Evolutionary conservation across 1,140 invertebrate species (phyloP).

Genomic region (Bombus pascuorum): DNA sequence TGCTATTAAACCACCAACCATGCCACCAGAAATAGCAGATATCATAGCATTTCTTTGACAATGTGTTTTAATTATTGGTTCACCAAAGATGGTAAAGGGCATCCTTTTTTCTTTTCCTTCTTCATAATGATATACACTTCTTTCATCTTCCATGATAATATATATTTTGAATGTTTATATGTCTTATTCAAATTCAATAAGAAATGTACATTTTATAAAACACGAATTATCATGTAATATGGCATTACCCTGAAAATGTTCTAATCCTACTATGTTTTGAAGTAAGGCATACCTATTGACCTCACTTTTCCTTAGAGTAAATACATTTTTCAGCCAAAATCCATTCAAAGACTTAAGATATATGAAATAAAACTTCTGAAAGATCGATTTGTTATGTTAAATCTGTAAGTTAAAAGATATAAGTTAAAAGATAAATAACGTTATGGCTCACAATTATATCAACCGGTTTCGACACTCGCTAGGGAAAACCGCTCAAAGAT

Average conservation of each 20-base stretch:
- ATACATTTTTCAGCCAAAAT: neutral
- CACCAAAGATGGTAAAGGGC: neutral
- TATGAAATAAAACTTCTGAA: neutral
- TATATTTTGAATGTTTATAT: neutral
- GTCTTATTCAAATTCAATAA: neutral
- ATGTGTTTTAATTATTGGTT: slow-evolving; percentile 16
- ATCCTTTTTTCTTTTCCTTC: no score
- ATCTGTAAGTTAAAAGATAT: neutral
- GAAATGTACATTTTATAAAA: neutral
- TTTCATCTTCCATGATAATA: no score
- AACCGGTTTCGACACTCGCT: no score
- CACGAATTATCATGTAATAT: neutral
- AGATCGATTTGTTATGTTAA: neutral
- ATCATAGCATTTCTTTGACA: slow-evolving; percentile 27
- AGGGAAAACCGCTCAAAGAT: no score
- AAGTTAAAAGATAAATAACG: no score
- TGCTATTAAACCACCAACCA: slow-evolving; percentile 8
- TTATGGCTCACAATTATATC: no score
- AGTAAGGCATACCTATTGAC: no score
- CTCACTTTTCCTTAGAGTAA: neutral
- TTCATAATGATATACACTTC: no score
- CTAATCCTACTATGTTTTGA: neutral
- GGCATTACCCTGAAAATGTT: no score
- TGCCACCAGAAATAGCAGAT: slow-evolving; percentile 19
- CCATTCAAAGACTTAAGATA: neutral